Percentiles rank a stretch among this genome's conserved stretches.
phyloP scores from a whole-genome alignment of 2,113 vertebrate genomes.

The Ammospiza caudacuta region DNA sequence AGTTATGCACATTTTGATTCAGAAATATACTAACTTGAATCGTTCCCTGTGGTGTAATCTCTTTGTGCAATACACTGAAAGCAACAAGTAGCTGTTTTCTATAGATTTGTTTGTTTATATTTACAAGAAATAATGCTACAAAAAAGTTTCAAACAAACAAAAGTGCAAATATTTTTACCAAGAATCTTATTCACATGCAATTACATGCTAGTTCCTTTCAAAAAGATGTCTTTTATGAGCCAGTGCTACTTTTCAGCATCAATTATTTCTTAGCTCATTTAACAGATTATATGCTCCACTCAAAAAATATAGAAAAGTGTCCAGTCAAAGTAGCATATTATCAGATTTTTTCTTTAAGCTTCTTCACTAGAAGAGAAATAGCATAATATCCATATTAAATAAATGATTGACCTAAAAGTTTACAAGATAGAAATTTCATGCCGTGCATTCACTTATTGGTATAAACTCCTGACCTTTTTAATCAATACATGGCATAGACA shows the following conservation, averaged over 20 bases:
- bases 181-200: background rate
- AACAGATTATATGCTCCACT: background rate
- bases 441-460: background rate
- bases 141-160: background rate
- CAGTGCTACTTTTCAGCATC: background rate
- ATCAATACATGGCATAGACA: background rate
- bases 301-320: background rate
- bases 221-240: background rate
- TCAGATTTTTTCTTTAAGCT: background rate
- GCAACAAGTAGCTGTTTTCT: background rate
- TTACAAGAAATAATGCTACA: background rate
- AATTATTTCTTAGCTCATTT: background rate
- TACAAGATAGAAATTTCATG: background rate
- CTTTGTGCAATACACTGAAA: background rate
- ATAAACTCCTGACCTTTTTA: background rate
- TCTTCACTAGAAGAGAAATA: background rate
- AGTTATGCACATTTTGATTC: background rate
- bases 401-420: background rate
- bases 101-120: background rate
- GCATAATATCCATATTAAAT: background rate
- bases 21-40: background rate
- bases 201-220: background rate
- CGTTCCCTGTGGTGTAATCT: background rate
- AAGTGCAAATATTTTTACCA: background rate
- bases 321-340: background rate